Base-by-base conservation (phyloP, 2,797 vertebrate genomes). In the Helostoma temminkii region DNA sequence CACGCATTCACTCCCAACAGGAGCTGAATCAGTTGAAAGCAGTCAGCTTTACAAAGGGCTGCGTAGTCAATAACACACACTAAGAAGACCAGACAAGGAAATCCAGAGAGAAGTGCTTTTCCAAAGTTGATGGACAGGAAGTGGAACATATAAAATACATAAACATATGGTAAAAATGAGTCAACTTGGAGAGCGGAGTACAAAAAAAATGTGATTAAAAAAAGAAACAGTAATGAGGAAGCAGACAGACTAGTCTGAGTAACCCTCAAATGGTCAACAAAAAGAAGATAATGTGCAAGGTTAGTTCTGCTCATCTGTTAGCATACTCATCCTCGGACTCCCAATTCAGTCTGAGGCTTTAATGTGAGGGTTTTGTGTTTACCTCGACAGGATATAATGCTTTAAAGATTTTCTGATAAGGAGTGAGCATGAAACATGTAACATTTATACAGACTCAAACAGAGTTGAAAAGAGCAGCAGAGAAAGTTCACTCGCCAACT, bases 321-420 rank as follows among this genome's bases (percentile, higher is more conserved):
- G 47, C 86, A 55, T 56, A 53, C 71, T 89, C 80, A 76, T 82
- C 66, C 74, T 62, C 52, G 74, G 74, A 66, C 26, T 46, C 45
- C 57, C n/a, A 22, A 67, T 61, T 71, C 42, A 55, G 24, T 56
- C 47, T 22, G 9, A 59, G 24, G 54, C 83, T 91, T 87, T 87
- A 77, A 91, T 82, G 81, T 78, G 64, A 74, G 56, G 18, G 43
- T 15, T 69, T 58, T 24, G 41, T 28, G 10, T 59, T 55, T 57
- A 63, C 56, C 42, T 34, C 3, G 6, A 47, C 78, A 90, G 83
- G 87, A 90, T 85, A 88, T 91, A 78, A 76, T 58, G 30, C 49
- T 84, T 73, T 80, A 86, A 89, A 78, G 74, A 74, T 62, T 69
- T 81, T 68, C 78, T 83, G 71, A 84, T 74, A 57, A 46, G 42